Base-by-base conservation (phyloP, 2,113 vertebrate genomes). In the Aramus guarauna region DNA sequence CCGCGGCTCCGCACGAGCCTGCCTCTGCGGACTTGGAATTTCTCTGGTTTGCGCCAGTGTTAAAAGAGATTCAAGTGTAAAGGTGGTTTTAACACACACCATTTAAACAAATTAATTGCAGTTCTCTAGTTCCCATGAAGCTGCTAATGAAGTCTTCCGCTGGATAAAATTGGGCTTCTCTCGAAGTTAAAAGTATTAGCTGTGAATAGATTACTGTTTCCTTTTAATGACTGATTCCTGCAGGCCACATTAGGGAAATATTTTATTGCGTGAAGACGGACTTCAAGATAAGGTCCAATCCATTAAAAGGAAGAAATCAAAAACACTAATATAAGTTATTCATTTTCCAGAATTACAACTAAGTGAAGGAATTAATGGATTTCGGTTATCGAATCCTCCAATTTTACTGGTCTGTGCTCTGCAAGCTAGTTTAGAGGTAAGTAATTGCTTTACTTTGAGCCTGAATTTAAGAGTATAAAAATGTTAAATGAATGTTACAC, bases 381-480 rank as follows among this genome's bases (percentile, higher is more conserved):
- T 99, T 97, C 98, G 99, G 76, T 97, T 99, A 67, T 99, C 99
- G 15, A 99, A 99, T 96, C 99, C 99, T 96, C 98, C 99, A n/a
- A 98, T 99, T 95, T 97, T 99, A 72, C 97, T 99, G 90, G 98
- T 99, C 90, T 99, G 99, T 92, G 91, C 99, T 41, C 98, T 99
- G 86, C 99, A 99, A 36, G 99, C 99, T 90, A 99, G 99, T 97
- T 97, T 99, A 92, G 99, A 99, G 99, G 99, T 99, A 98, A 97
- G 98, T 95, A 56, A 86, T 71, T 73, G 85, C 80, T 91, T 93
- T 92, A 56, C 89, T 90, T 82, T 93, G 74, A 80, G 52, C 27
- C 34, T 83, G 53, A 72, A 89, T 88, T 86, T 89, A 80, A 30
- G 62, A 64, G 66, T 66, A 41, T 62, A 62, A 81, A 85, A 88